Conservation (phyloP, 2,797 vertebrate genomes). For the Furcifer pardalis region DNA sequence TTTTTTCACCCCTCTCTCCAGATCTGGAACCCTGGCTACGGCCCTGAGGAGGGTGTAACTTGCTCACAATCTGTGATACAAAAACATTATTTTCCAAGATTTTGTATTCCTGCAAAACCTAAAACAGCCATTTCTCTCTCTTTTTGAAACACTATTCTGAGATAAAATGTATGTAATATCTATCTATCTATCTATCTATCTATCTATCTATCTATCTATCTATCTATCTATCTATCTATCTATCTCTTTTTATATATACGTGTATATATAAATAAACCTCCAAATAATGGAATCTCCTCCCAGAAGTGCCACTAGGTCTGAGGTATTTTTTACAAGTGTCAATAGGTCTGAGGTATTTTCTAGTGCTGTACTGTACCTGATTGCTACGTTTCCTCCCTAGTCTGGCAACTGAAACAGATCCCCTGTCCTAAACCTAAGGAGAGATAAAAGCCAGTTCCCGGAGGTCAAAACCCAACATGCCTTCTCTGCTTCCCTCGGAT, state of each 20-base stretch:
- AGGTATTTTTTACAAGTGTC: background rate
- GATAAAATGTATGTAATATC: background rate
- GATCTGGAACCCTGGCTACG: no score
- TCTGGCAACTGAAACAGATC: background rate
- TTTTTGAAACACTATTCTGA: background rate
- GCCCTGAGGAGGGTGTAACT: no score
- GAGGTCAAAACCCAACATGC: conserved; percentile 23
- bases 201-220: no score
- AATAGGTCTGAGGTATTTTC: background rate
- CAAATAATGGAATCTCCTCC: background rate
- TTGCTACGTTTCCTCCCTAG: background rate
- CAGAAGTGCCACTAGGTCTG: background rate
- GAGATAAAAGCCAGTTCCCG: conserved; percentile 4
- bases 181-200: no score
- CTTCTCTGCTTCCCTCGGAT: conserved; percentile 41
- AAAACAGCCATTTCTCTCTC: background rate
- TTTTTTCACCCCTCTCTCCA: no score
- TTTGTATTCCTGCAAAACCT: background rate
- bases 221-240: no score
- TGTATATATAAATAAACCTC: no score
- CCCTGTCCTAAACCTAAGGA: background rate
- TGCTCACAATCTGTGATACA: background rate
- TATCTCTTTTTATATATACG: no score
- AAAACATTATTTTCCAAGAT: background rate
- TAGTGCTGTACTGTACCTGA: no score